phyloP scores from a whole-genome alignment of 1,140 invertebrate genomes.

The Vanessa tameamea region DNA sequence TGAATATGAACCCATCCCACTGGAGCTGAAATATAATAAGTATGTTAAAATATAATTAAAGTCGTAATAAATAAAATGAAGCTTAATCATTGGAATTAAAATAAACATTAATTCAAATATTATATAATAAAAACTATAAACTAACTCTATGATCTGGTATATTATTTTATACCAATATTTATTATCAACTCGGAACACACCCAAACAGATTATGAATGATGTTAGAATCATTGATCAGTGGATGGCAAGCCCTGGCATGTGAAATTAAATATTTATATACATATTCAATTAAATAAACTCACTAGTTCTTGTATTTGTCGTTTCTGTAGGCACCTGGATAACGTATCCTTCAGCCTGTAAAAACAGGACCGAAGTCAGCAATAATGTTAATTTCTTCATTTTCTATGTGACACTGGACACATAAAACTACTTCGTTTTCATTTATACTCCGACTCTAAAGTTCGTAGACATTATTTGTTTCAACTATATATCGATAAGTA shows the following conservation, averaged over 20 bases:
- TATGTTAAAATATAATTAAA: neutral
- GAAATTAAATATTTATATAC: too few species aligned
- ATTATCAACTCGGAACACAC: too few species aligned
- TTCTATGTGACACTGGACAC: slow-evolving; percentile 42
- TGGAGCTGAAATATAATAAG: slow-evolving; percentile 46
- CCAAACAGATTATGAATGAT: too few species aligned
- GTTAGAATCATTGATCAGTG: too few species aligned
- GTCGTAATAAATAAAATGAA: neutral
- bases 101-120: too few species aligned
- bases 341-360: slow-evolving; percentile 48
- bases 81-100: too few species aligned
- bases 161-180: too few species aligned
- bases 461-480: slow-evolving; percentile 39
- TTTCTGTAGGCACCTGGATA: slow-evolving; percentile 58
- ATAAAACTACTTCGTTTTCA: slow-evolving; percentile 15
- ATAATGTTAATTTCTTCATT: slow-evolving; percentile 59
- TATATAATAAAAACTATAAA: too few species aligned
- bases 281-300: slow-evolving; percentile 24
- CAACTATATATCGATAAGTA: slow-evolving; percentile 42
- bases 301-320: slow-evolving; percentile 42
- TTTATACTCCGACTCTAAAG: slow-evolving; percentile 43
- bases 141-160: too few species aligned
- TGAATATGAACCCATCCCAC: slow-evolving; percentile 64
- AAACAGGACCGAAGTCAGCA: slow-evolving; percentile 38
- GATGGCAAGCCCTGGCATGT: too few species aligned